Conservation (phyloP, 2,113 vertebrate genomes). For the Urocolius indicus region DNA sequence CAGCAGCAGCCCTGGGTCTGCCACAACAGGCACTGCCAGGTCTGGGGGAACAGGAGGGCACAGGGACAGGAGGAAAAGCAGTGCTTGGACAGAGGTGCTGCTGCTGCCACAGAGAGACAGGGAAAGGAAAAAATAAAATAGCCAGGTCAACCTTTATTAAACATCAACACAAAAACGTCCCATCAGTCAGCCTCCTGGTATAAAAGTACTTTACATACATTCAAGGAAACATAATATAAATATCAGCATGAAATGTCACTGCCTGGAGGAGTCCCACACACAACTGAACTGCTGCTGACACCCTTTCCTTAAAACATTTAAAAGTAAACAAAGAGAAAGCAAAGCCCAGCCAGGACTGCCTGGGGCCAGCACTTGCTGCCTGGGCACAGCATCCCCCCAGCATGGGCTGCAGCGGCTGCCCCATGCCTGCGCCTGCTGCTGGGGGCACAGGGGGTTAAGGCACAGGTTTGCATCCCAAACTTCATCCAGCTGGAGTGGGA, state of each 20-base stretch:
- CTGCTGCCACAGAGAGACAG: background rate
- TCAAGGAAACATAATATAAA: conserved; percentile 53
- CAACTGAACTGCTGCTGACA: background rate
- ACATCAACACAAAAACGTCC: conserved; percentile 49
- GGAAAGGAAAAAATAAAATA: conserved; percentile 35
- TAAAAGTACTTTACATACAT: conserved; percentile 62
- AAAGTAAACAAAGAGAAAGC: conserved; percentile 18
- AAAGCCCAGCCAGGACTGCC: background rate
- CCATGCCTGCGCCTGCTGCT: too few species aligned
- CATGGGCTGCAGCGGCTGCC: too few species aligned
- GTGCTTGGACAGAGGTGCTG: background rate
- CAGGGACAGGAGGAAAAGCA: background rate
- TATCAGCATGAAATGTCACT: conserved; percentile 48
- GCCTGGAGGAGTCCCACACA: conserved; percentile 12
- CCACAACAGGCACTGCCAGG: background rate
- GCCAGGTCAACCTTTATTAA: conserved; percentile 50
- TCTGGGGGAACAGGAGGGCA: background rate
- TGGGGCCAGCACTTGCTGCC: background rate
- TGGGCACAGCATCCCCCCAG: background rate
- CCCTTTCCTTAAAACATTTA: background rate
- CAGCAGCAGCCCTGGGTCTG: background rate
- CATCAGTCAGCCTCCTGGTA: conserved; percentile 35
- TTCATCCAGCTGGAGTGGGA: background rate
- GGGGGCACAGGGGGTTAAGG: conserved; percentile 64
- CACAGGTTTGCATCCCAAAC: conserved; percentile 48